phyloP scores from a whole-genome alignment of 2,888 invertebrate species.

The Zaprionus bogoriensis region DNA sequence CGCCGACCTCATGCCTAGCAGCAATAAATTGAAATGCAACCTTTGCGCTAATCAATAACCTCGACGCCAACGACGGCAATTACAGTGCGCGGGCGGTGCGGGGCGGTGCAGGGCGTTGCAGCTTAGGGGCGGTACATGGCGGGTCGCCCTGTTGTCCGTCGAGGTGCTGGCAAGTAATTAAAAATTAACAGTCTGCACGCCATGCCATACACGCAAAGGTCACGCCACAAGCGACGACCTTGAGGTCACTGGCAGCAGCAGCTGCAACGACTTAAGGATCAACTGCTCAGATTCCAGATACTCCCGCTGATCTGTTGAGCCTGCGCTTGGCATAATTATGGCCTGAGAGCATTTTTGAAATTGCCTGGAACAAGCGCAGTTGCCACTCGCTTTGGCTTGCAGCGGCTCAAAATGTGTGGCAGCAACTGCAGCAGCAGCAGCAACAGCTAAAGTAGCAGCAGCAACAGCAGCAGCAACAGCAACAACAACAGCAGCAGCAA shows the following conservation, averaged over 20 bases:
- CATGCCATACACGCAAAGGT: slow-evolving; percentile 74
- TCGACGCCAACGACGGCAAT: slow-evolving; percentile 43
- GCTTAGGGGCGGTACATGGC: too few species aligned
- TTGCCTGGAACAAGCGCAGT: slow-evolving; percentile 36
- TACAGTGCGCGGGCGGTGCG: slow-evolving; percentile 10
- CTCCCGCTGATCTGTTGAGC: slow-evolving; percentile 14
- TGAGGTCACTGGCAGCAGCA: background rate
- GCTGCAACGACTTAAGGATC: slow-evolving; percentile 1
- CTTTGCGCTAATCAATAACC: slow-evolving; percentile 64
- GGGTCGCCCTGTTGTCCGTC: background rate
- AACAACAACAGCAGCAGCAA: too few species aligned
- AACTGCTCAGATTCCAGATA: slow-evolving; percentile 10
- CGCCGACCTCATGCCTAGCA: slow-evolving; percentile 26
- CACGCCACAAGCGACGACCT: slow-evolving; percentile 30
- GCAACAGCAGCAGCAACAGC: too few species aligned
- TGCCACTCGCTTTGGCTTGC: too few species aligned
- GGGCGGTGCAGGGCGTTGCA: too few species aligned
- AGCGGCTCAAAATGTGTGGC: slow-evolving; percentile 41
- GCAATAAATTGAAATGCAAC: slow-evolving; percentile 75
- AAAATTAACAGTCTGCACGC: slow-evolving; percentile 74
- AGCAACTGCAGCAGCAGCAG: too few species aligned
- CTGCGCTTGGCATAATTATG: slow-evolving; percentile 52
- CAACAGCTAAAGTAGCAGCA: too few species aligned
- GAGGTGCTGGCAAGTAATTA: slow-evolving; percentile 64
- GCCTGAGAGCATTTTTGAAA: slow-evolving; percentile 54